Percentiles rank a stretch among this genome's conserved stretches.
These are phyloP conservation scores for Rhabditoides inermis DNA, from an alignment of 2,888 invertebrate species.

Conservation along the genomic window DNA sequence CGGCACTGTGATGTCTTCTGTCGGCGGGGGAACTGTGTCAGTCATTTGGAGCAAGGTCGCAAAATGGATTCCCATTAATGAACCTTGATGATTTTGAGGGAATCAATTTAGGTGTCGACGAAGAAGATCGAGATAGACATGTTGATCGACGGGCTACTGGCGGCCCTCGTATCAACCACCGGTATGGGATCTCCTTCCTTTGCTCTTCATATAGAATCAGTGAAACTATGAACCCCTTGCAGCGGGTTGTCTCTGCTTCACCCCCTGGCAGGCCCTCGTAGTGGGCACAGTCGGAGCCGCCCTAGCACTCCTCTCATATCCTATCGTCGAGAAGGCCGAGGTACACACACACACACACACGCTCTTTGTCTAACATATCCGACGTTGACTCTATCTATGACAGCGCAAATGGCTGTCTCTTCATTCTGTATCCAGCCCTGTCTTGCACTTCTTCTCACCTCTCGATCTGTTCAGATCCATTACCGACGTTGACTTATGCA, in stretches of 20 bases:
- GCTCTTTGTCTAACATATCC: background rate
- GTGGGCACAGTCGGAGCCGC: slow-evolving; percentile 41
- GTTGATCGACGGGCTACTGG: slow-evolving; percentile 45
- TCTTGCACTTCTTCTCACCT: no score
- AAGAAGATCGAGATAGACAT: slow-evolving; percentile 43
- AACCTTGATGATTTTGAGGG: no score
- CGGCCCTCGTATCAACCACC: slow-evolving; percentile 43
- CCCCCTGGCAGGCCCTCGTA: slow-evolving; percentile 36
- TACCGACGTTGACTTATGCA: no score
- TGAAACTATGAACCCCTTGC: no score
- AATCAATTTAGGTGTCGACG: no score
- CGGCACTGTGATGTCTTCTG: slow-evolving; percentile 32
- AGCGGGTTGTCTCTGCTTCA: slow-evolving; percentile 38
- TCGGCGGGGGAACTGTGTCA: slow-evolving; percentile 15
- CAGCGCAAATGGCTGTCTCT: background rate
- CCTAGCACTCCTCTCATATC: slow-evolving; percentile 40
- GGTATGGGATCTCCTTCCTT: slow-evolving; percentile 10
- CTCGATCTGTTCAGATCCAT: background rate
- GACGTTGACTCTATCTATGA: background rate
- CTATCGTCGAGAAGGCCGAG: slow-evolving; percentile 33
- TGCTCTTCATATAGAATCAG: no score
- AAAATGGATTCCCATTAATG: no score
- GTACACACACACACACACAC: slow-evolving; percentile 3
- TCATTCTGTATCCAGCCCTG: no score
- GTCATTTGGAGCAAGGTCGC: slow-evolving; percentile 13